Evolutionary conservation across 2,888 invertebrate genomes (phyloP).

Genomic region (Diachrysia chrysitis): DNA sequence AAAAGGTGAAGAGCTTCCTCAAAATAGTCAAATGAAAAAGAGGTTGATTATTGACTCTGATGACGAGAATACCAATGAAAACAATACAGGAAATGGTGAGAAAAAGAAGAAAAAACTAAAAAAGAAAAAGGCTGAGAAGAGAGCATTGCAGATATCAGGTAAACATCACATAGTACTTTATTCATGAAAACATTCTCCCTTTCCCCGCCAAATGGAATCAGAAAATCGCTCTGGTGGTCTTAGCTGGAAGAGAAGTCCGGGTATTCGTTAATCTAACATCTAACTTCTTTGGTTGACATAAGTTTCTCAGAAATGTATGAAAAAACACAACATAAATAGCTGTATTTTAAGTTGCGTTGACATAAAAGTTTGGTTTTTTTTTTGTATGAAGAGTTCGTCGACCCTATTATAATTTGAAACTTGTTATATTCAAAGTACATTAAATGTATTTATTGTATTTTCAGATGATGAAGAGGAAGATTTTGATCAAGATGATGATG

Average conservation of each 20-base stretch:
- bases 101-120: conserved; percentile 77
- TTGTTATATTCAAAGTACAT: not conserved
- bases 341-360: too few species aligned
- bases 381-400: too few species aligned
- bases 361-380: too few species aligned
- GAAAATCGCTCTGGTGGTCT: too few species aligned
- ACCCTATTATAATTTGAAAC: too few species aligned
- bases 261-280: too few species aligned
- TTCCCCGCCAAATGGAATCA: too few species aligned
- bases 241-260: too few species aligned
- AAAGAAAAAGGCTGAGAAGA: conserved; percentile 75
- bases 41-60: conserved; percentile 83
- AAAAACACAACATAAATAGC: too few species aligned
- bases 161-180: conserved; percentile 20
- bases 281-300: too few species aligned
- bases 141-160: conserved; percentile 85
- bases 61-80: conserved; percentile 70
- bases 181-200: too few species aligned
- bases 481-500: conserved; percentile 68
- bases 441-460: conserved; percentile 12
- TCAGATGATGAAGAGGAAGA: conserved; percentile 73
- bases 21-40: conserved; percentile 69
- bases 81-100: conserved; percentile 30
- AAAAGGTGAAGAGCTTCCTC: conserved; percentile 37
- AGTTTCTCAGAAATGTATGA: too few species aligned